Evolutionary conservation across 2,113 vertebrate species (phyloP).

Genomic region (Malurus alboscapulatus): DNA sequence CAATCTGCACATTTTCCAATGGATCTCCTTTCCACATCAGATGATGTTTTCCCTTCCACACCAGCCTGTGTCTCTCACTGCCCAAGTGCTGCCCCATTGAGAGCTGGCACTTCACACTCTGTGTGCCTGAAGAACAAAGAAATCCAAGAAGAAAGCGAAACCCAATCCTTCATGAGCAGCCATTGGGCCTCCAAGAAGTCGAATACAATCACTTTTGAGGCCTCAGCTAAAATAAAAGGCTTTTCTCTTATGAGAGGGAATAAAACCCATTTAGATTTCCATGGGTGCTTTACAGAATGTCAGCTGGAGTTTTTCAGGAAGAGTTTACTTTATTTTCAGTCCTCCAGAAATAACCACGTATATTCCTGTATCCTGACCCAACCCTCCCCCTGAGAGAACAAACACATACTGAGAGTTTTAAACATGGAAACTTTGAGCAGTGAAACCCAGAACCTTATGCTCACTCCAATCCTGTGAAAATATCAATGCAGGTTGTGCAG

Average conservation of each 20-base stretch:
- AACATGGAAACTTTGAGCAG: not conserved
- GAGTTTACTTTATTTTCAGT: not conserved
- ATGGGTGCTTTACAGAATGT: not conserved
- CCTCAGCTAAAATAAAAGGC: not conserved
- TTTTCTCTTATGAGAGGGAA: not conserved
- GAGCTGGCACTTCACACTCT: not conserved
- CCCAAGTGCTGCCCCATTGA: not conserved
- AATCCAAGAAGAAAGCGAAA: not conserved
- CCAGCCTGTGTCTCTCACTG: not conserved
- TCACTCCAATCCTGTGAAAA: not conserved
- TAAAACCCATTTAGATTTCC: not conserved
- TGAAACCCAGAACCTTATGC: not conserved
- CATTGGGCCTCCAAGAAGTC: not conserved
- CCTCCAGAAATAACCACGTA: conserved; percentile 11
- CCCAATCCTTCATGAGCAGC: not conserved
- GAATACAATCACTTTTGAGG: not conserved
- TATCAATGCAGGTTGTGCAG: not conserved
- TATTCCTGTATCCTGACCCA: not conserved
- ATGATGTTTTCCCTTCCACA: not conserved
- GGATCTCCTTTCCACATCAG: not conserved
- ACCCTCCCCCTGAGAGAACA: not conserved
- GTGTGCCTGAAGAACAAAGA: not conserved
- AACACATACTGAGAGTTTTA: not conserved
- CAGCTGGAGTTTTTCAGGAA: not conserved
- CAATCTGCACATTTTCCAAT: not conserved